These are phyloP conservation scores for Meta bourneti DNA, from an alignment of 2,888 invertebrate species.

Conservation along the genomic window DNA sequence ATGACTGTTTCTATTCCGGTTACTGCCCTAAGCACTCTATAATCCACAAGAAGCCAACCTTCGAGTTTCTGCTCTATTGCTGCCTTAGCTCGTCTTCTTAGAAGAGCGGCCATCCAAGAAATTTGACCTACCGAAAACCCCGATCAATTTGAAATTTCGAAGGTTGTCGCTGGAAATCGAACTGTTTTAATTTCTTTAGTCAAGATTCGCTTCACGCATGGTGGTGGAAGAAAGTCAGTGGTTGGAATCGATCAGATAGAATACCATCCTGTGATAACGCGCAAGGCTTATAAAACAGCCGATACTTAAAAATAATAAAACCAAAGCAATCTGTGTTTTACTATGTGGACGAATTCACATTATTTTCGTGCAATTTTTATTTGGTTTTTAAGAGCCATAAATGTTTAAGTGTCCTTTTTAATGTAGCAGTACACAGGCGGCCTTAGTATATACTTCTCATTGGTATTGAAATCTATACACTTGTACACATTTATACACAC, in stretches of 20 bases:
- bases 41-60: not conserved
- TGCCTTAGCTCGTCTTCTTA: conserved; percentile 17
- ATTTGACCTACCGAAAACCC: conserved; percentile 54
- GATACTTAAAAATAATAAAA: too few relatives aligned
- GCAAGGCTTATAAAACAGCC: too few relatives aligned
- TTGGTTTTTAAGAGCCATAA: too few relatives aligned
- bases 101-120: conserved; percentile 61
- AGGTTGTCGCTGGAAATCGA: conserved; percentile 21
- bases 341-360: too few relatives aligned
- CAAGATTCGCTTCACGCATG: conserved; percentile 17
- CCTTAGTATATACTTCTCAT: too few relatives aligned
- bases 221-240: conserved; percentile 18
- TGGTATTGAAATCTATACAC: too few relatives aligned
- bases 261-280: too few relatives aligned
- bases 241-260: not conserved
- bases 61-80: not conserved
- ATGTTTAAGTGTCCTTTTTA: too few relatives aligned
- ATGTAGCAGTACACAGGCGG: too few relatives aligned
- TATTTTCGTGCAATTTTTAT: too few relatives aligned
- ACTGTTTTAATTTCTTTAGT: conserved; percentile 32
- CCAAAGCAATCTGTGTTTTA: too few relatives aligned
- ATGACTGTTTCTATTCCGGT: not conserved
- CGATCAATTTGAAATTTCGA: conserved; percentile 24
- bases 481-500: too few relatives aligned
- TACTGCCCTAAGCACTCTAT: not conserved